Evolutionary conservation across 1,140 invertebrate species (phyloP).

Genomic region (Bombus impatiens): DNA sequence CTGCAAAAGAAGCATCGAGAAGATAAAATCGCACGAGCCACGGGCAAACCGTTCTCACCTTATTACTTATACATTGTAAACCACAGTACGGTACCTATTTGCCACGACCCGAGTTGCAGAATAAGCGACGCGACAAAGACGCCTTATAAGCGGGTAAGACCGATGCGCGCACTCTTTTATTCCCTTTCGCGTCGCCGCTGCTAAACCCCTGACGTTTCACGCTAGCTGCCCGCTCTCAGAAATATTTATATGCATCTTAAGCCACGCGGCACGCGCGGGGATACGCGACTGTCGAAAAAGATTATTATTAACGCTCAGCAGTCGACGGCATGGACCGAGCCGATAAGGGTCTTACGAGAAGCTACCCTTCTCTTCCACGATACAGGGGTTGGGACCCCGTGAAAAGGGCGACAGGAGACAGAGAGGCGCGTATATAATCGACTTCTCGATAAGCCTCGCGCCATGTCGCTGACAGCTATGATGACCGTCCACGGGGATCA

Average conservation of each 20-base stretch:
- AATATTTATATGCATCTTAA: conserved; percentile 73
- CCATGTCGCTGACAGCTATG: conserved; percentile 44
- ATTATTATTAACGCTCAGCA: conserved; percentile 69
- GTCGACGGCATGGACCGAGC: conserved; percentile 65
- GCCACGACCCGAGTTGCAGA: background rate
- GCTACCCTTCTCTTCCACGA: conserved; percentile 8
- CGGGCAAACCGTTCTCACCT: conserved; percentile 33
- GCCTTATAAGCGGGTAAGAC: conserved; percentile 38
- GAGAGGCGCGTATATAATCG: conserved; percentile 45
- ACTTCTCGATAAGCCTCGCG: conserved; percentile 59
- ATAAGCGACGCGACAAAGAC: conserved; percentile 46
- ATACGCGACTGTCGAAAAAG: conserved; percentile 59
- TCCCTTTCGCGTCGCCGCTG: background rate
- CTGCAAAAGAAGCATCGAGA: background rate
- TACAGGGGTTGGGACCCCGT: conserved; percentile 43
- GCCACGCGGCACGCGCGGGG: conserved; percentile 41
- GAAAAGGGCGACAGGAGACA: conserved; percentile 57
- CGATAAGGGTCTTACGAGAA: conserved; percentile 74
- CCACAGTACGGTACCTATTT: background rate
- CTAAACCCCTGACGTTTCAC: conserved; percentile 68
- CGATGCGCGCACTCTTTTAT: conserved; percentile 56
- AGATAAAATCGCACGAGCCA: conserved; percentile 19
- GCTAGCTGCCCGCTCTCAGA: conserved; percentile 52
- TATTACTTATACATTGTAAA: conserved; percentile 44
- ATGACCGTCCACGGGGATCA: conserved; percentile 53